Evolutionary conservation across 2,797 vertebrate genomes (phyloP).

Genomic region (Microctenopoma lineatum): DNA sequence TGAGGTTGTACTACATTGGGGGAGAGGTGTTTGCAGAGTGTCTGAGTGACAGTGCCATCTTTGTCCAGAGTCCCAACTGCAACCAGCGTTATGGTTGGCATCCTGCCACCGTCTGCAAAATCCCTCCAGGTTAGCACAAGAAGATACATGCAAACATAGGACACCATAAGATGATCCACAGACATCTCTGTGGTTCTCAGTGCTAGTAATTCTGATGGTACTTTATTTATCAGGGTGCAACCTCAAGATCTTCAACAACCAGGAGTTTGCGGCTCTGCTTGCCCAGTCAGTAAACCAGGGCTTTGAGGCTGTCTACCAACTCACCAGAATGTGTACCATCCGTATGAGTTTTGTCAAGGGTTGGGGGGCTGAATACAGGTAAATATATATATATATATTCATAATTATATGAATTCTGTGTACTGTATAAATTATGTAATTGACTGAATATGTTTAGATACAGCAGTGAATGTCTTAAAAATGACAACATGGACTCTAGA

Average conservation of each 20-base stretch:
- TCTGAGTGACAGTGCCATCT: slow-evolving; percentile 98
- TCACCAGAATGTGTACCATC: slow-evolving; percentile 98
- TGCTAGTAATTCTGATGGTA: slow-evolving; percentile 1
- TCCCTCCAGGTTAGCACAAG: slow-evolving; percentile 90
- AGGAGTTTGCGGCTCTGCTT: slow-evolving; percentile 95
- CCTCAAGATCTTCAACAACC: slow-evolving; percentile 99
- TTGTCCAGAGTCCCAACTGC: slow-evolving; percentile 99
- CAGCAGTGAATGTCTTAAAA: background rate
- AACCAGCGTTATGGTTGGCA: slow-evolving; percentile 99
- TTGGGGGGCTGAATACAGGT: slow-evolving; percentile 99
- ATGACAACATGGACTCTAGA: background rate
- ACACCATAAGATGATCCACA: slow-evolving; percentile 8
- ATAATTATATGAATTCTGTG: too few relatives aligned
- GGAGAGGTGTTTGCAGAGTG: slow-evolving; percentile 99
- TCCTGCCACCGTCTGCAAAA: slow-evolving; percentile 98
- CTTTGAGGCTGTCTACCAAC: slow-evolving; percentile 97
- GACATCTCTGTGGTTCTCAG: background rate
- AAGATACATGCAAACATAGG: slow-evolving; percentile 6
- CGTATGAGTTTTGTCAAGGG: slow-evolving; percentile 99
- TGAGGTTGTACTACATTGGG: slow-evolving; percentile 97
- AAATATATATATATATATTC: background rate
- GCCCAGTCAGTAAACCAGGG: slow-evolving; percentile 98
- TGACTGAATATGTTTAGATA: background rate
- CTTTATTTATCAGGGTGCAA: slow-evolving; percentile 89
- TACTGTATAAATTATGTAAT: background rate